Percentiles rank a stretch among this genome's conserved stretches.
phyloP scores from a whole-genome alignment of 2,888 invertebrate genomes.

The Agrochola macilenta region DNA sequence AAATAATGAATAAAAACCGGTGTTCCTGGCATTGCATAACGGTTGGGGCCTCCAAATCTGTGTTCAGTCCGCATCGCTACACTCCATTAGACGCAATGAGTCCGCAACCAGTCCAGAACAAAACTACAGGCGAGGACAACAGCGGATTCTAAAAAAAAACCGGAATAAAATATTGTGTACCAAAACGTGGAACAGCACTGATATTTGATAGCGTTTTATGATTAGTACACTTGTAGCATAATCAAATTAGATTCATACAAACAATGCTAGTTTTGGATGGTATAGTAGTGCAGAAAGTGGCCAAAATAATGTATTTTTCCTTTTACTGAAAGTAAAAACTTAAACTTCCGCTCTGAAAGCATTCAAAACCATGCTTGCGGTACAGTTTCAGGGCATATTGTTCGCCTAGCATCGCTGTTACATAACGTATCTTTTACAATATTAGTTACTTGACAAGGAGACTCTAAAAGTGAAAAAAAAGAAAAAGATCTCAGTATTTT shows the following conservation, averaged over 20 bases:
- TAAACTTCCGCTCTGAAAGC: neutral
- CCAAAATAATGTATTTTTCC: neutral
- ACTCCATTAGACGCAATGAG: conserved; percentile 56
- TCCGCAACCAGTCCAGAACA: conserved; percentile 26
- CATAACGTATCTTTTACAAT: neutral
- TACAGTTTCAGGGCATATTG: neutral
- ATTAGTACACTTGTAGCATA: neutral
- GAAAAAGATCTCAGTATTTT: neutral
- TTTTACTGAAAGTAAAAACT: no score
- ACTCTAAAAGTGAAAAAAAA: neutral
- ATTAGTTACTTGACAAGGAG: neutral
- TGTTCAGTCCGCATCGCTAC: conserved; percentile 24
- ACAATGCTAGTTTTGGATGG: neutral
- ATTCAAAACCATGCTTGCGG: neutral
- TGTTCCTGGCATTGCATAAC: conserved; percentile 38
- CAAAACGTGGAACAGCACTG: no score
- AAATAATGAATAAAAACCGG: conserved; percentile 13
- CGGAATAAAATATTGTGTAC: neutral
- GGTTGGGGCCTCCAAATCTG: conserved; percentile 45
- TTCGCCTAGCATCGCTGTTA: neutral
- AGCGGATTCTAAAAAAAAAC: neutral
- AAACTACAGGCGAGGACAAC: conserved; percentile 14
- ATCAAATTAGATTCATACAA: neutral
- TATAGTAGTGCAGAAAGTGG: neutral
- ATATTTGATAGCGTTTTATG: no score